These are phyloP conservation scores for Drosophila nannoptera DNA, from an alignment of 1,140 invertebrate genomes.

Conservation along the genomic window DNA sequence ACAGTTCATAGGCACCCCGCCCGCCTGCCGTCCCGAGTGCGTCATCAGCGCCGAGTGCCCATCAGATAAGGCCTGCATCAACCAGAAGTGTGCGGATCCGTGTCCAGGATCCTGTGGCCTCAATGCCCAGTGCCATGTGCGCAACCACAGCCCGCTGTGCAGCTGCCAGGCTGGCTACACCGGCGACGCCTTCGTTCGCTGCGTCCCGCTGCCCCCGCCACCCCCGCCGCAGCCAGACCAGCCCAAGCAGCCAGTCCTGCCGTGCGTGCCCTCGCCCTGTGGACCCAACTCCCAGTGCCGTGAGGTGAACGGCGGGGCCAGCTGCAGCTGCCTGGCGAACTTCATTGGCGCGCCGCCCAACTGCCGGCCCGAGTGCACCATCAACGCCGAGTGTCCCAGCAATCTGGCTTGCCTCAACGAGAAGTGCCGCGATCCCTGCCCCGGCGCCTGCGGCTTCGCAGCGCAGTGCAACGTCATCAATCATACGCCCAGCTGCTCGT, in stretches of 20 bases:
- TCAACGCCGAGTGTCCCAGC: constrained; percentile 85
- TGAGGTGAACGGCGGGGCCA: constrained; percentile 82
- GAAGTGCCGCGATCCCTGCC: constrained; percentile 86
- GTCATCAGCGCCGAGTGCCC: constrained; percentile 90
- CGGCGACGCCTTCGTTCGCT: constrained; percentile 90
- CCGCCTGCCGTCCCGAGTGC: constrained; percentile 89
- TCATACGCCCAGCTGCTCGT: constrained; percentile 85
- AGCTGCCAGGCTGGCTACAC: constrained; percentile 87
- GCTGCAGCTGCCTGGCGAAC: constrained; percentile 84
- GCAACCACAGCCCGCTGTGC: constrained; percentile 91
- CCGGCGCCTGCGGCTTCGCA: constrained; percentile 84
- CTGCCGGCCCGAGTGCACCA: constrained; percentile 86
- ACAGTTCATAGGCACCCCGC: constrained; percentile 87
- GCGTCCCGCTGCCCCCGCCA: constrained; percentile 81
- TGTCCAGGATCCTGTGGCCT: constrained; percentile 90
- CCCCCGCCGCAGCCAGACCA: constrained; percentile 81
- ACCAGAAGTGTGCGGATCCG: constrained; percentile 91
- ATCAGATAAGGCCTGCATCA: constrained; percentile 88
- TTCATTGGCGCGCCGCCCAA: constrained; percentile 86
- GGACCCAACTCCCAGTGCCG: constrained; percentile 86
- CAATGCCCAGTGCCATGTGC: constrained; percentile 89
- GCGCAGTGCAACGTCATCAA: constrained; percentile 85
- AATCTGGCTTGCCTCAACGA: constrained; percentile 85
- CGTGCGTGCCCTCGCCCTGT: constrained; percentile 87
- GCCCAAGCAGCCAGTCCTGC: constrained; percentile 82